Conservation (phyloP, 2,113 vertebrate genomes). For the Cynoglossus semilaevis region DNA sequence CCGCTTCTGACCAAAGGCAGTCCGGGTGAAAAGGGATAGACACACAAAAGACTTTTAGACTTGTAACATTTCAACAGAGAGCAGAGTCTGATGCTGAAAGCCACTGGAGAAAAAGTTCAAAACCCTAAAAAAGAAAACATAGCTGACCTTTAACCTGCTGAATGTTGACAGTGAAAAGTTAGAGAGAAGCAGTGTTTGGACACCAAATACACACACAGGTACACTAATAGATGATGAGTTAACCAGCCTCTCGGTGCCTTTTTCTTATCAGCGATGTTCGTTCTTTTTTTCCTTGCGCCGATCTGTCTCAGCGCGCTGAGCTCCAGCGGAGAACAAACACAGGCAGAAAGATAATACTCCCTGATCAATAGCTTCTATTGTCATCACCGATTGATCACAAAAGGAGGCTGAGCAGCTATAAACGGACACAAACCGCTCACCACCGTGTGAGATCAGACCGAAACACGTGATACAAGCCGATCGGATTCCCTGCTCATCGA, state of each 20-base stretch:
- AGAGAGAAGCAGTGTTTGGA: conserved; percentile 49
- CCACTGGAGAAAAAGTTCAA: conserved; percentile 3
- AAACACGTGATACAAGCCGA: conserved; percentile 13
- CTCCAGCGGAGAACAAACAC: conserved; percentile 43
- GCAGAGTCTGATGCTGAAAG: conserved; percentile 1
- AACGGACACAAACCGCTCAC: conserved; percentile 39
- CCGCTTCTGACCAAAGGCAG: no score
- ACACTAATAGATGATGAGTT: conserved; percentile 66
- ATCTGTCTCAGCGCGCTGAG: conserved; percentile 14
- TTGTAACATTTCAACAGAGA: no score
- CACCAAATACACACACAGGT: conserved; percentile 31
- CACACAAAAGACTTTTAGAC: not conserved
- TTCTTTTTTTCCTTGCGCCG: conserved; percentile 24
- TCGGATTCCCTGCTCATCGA: conserved; percentile 35
- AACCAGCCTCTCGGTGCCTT: conserved; percentile 51
- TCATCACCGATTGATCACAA: conserved; percentile 53
- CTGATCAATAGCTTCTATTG: conserved; percentile 53
- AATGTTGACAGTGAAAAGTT: conserved; percentile 62
- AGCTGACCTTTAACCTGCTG: conserved; percentile 61
- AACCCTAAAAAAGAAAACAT: conserved; percentile 30
- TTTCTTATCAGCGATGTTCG: conserved; percentile 44
- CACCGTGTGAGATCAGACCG: conserved; percentile 7
- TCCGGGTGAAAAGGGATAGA: no score
- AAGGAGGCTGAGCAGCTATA: conserved; percentile 34
- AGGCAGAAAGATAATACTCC: conserved; percentile 35